Conservation (phyloP, 2,113 vertebrate genomes). For the western clawed frog (Xenopus tropicalis) region UCB_Xtro_10.0 CM004448.2:40928501-40929000, state of each 20-base stretch:
- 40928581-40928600: slow-evolving; percentile 98
- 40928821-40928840: too few species aligned
- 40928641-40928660: slow-evolving; percentile 97
- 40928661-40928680: slow-evolving; percentile 84
- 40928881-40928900: too few species aligned
- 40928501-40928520: too few species aligned
- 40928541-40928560: slow-evolving; percentile 97
- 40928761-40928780: too few species aligned
- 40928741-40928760: too few species aligned
- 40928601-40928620: slow-evolving; percentile 93
- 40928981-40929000: slow-evolving; percentile 85
- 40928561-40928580: slow-evolving; percentile 95
- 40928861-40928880: too few species aligned
- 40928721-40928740: background rate
- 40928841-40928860: too few species aligned
- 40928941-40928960: too few species aligned
- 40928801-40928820: too few species aligned
- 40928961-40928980: background rate
- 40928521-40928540: slow-evolving; percentile 61
- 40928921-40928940: too few species aligned
- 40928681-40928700: slow-evolving; percentile 93
- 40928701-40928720: slow-evolving; percentile 71
- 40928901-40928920: too few species aligned
- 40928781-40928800: too few species aligned
- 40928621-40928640: slow-evolving; percentile 93